These are phyloP conservation scores for Acipenser ruthenus DNA, from an alignment of 2,797 vertebrate species.

Conservation along the genomic window DNA sequence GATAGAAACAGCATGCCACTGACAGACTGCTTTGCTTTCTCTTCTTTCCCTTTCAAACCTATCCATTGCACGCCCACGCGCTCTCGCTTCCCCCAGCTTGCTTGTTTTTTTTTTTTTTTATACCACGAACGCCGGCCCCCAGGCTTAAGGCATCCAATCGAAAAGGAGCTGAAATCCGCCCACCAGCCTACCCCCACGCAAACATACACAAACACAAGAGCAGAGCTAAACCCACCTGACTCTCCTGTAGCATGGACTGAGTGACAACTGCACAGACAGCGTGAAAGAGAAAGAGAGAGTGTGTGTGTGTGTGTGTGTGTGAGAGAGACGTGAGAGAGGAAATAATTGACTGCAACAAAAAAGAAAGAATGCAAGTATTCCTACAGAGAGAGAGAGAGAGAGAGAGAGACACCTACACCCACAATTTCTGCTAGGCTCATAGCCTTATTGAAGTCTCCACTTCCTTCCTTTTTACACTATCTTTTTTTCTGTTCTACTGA, in stretches of 20 bases:
- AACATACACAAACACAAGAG: slow-evolving; percentile 50
- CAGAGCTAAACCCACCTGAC: slow-evolving; percentile 31
- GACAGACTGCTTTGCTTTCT: slow-evolving; percentile 47
- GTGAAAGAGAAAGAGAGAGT: slow-evolving; percentile 32
- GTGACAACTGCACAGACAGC: slow-evolving; percentile 1
- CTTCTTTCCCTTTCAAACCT: slow-evolving; percentile 54
- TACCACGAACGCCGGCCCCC: slow-evolving; percentile 45
- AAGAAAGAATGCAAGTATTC: slow-evolving; percentile 5
- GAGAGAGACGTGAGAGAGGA: slow-evolving; percentile 16
- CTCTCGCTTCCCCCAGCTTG: slow-evolving; percentile 53
- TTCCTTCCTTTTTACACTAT: slow-evolving; percentile 1
- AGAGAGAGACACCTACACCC: neutral
- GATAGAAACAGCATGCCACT: slow-evolving; percentile 43
- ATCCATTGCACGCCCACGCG: slow-evolving; percentile 78
- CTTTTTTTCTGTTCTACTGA: neutral
- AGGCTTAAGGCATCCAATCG: slow-evolving; percentile 54
- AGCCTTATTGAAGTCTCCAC: slow-evolving; percentile 1
- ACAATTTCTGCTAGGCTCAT: neutral
- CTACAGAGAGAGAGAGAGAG: slow-evolving; percentile 5
- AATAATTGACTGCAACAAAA: slow-evolving; percentile 16
- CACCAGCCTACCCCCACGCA: slow-evolving; percentile 59
- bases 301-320: slow-evolving; percentile 25
- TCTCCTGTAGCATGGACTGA: slow-evolving; percentile 11
- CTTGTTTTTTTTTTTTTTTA: slow-evolving; percentile 46
- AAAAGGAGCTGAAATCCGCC: slow-evolving; percentile 40